These are phyloP conservation scores for Pantala flavescens DNA, from an alignment of 1,140 invertebrate genomes.

Conservation along the genomic window DNA sequence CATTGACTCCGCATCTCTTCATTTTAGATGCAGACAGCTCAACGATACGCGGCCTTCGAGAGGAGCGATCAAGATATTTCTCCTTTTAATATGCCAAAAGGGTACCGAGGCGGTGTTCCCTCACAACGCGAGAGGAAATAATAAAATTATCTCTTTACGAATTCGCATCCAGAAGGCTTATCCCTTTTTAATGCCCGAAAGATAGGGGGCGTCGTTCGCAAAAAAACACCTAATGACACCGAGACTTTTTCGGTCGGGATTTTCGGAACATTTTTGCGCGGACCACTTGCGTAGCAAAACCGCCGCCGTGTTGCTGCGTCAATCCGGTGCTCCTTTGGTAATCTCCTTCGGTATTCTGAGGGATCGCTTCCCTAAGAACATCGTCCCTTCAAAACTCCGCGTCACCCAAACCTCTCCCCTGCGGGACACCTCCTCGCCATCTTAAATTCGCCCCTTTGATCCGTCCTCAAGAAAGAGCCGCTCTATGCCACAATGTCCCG, in stretches of 20 bases:
- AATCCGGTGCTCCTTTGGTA: background rate
- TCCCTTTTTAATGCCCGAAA: too few species aligned
- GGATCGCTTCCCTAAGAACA: background rate
- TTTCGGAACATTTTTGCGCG: background rate
- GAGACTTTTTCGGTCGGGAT: background rate
- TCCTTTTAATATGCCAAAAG: background rate
- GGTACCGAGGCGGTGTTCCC: background rate
- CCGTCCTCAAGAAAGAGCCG: background rate
- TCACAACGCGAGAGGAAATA: background rate
- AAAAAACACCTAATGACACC: background rate
- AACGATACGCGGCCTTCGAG: background rate
- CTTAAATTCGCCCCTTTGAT: slow-evolving; percentile 9
- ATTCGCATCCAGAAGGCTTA: too few species aligned
- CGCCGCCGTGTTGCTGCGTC: too few species aligned
- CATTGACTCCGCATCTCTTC: background rate
- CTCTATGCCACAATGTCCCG: background rate
- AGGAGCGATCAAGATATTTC: background rate
- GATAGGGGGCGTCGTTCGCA: too few species aligned
- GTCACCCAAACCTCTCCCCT: background rate
- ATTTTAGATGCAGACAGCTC: slow-evolving; percentile 1
- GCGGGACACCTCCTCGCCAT: background rate
- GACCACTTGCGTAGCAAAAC: too few species aligned
- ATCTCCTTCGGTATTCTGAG: background rate
- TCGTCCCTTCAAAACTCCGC: slow-evolving; percentile 3
- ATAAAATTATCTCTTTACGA: too few species aligned